A percentile compares a stretch with the other conserved stretches of the same genome.
These are phyloP conservation scores for Marmota monax DNA, from an alignment of 2,113 vertebrate genomes.

Conservation along the genomic window DNA sequence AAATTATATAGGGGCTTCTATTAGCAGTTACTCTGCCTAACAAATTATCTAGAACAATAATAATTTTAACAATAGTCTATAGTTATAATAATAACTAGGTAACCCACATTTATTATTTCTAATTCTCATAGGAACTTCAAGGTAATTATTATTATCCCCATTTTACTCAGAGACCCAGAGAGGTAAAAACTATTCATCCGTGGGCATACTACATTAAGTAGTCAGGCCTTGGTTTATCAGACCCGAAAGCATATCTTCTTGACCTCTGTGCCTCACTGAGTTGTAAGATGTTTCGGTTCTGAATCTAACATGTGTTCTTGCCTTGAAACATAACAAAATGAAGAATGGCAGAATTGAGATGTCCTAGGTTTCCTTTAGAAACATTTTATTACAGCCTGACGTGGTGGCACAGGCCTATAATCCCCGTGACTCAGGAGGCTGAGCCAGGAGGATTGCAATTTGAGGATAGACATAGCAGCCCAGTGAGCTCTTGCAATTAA, in stretches of 20 bases:
- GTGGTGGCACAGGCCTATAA: no score
- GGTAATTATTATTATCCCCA: not conserved
- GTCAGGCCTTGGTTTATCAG: not conserved
- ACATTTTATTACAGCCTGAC: not conserved
- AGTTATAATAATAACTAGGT: not conserved
- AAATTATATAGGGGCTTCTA: not conserved
- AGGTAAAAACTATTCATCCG: not conserved
- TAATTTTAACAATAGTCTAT: not conserved
- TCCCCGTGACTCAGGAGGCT: no score
- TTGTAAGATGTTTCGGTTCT: not conserved
- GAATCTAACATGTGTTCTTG: not conserved
- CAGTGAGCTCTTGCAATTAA: no score
- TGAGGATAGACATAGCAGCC: no score
- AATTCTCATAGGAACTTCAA: not conserved
- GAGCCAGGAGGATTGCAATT: no score
- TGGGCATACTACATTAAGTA: not conserved
- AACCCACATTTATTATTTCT: constrained; percentile 9
- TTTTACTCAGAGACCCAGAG: not conserved
- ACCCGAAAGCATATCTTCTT: not conserved
- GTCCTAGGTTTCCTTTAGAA: not conserved
- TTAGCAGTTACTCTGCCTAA: not conserved
- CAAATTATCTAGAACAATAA: not conserved
- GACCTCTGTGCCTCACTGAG: not conserved
- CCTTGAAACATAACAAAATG: not conserved
- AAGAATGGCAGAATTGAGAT: not conserved